Evolutionary conservation across 2,888 invertebrate genomes (phyloP).

Genomic region (Ornithoptera alexandrae): DNA sequence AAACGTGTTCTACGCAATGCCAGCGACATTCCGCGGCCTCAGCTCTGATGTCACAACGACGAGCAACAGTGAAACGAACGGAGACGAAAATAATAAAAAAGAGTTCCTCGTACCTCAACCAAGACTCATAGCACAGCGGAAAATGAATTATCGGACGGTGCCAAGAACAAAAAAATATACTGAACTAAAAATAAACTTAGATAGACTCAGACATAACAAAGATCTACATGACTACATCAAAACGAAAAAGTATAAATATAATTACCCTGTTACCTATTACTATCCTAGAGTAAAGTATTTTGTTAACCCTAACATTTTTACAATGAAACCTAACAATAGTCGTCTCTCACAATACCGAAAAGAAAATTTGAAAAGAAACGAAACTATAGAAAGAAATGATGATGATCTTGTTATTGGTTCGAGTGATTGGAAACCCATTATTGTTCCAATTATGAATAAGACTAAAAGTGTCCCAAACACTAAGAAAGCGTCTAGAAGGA

Average conservation of each 20-base stretch:
- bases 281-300: conserved; percentile 70
- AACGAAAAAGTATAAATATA: conserved; percentile 72
- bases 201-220: conserved; percentile 68
- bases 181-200: conserved; percentile 64
- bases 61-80: conserved; percentile 51
- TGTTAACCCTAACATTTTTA: conserved; percentile 59
- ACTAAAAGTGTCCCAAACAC: conserved; percentile 29
- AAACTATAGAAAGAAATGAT: conserved; percentile 21
- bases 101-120: conserved; percentile 70
- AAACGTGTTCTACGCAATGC: conserved; percentile 67
- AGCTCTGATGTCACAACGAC: conserved; percentile 63
- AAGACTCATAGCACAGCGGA: conserved; percentile 67
- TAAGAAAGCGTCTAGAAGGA: conserved; percentile 40
- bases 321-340: conserved; percentile 54
- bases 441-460: conserved; percentile 46
- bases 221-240: conserved; percentile 69
- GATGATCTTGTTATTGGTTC: conserved; percentile 41
- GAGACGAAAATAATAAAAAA: conserved; percentile 52
- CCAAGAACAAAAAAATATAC: conserved; percentile 64
- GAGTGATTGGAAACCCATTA: conserved; percentile 67
- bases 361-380: conserved; percentile 39
- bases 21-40: conserved; percentile 67
- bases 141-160: conserved; percentile 57
- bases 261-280: conserved; percentile 68
- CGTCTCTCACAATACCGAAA: conserved; percentile 54